These are phyloP conservation scores for Cosmia pyralina DNA, from an alignment of 2,888 invertebrate genomes.

Conservation along the genomic window DNA sequence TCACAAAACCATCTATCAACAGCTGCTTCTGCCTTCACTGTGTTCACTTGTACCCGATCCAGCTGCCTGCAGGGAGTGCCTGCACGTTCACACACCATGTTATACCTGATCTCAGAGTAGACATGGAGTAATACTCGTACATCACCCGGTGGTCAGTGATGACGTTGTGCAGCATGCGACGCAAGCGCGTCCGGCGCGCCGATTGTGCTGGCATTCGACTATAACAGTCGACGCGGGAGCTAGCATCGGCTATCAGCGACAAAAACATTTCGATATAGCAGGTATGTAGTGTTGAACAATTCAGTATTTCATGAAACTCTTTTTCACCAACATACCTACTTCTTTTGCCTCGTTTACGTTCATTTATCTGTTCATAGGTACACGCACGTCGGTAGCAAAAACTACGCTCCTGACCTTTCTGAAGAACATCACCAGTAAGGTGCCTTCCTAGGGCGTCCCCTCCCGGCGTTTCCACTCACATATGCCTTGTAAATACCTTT, in stretches of 20 bases:
- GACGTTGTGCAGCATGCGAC: slow-evolving; percentile 10
- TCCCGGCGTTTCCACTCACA: too few relatives aligned
- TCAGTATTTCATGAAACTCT: not conserved
- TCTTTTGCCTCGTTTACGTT: too few relatives aligned
- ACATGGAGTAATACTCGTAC: slow-evolving; percentile 11
- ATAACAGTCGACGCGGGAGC: not conserved
- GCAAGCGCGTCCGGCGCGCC: slow-evolving; percentile 26
- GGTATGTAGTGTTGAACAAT: not conserved
- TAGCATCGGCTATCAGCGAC: not conserved
- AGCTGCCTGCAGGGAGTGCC: not conserved
- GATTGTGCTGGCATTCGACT: not conserved
- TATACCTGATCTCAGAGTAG: not conserved
- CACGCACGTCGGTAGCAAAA: too few relatives aligned
- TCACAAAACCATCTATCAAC: not conserved
- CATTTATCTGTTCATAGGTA: too few relatives aligned
- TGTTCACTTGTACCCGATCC: not conserved
- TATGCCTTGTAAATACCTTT: too few relatives aligned
- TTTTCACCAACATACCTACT: not conserved
- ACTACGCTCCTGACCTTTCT: too few relatives aligned
- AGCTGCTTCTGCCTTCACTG: not conserved
- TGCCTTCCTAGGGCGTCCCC: too few relatives aligned
- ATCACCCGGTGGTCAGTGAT: not conserved
- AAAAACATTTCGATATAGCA: not conserved
- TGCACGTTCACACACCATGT: too few relatives aligned
- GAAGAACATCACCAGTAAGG: too few relatives aligned